Conservation (phyloP, 2,888 invertebrate genomes). For the Eristalinus aeneus region DNA sequence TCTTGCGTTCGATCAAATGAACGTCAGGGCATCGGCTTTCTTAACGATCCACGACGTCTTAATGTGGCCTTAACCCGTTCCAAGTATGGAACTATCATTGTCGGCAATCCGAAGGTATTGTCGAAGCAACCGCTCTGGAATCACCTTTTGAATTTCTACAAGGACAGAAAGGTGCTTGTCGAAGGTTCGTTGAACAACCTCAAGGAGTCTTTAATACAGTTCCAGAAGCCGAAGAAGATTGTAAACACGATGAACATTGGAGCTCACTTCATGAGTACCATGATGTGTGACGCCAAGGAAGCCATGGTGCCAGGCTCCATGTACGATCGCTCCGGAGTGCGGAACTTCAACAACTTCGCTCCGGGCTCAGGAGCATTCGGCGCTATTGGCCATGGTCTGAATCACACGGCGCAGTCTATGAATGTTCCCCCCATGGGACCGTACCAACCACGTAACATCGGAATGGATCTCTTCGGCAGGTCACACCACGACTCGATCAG, state of each 20-base stretch:
- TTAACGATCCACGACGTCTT: constrained; percentile 97
- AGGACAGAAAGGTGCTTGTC: constrained; percentile 95
- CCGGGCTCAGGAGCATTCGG: constrained; percentile 38
- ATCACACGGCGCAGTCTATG: constrained; percentile 39
- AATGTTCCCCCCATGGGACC: constrained; percentile 63
- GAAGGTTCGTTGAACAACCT: constrained; percentile 98
- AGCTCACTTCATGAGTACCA: constrained; percentile 98
- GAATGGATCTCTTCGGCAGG: constrained; percentile 85
- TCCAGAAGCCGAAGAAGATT: constrained; percentile 97
- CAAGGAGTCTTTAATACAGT: constrained; percentile 97
- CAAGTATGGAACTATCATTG: constrained; percentile 98
- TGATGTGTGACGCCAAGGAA: constrained; percentile 98
- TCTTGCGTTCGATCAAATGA: constrained; percentile 99
- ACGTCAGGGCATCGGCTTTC: constrained; percentile 98
- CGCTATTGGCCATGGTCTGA: constrained; percentile 47
- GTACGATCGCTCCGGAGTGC: constrained; percentile 88
- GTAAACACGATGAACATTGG: constrained; percentile 97
- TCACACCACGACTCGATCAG: constrained; percentile 94
- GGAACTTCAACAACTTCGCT: constrained; percentile 73
- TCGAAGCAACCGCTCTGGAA: constrained; percentile 99
- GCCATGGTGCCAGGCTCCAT: constrained; percentile 96
- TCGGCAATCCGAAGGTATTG: constrained; percentile 99
- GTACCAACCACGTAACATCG: constrained; percentile 74
- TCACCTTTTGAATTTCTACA: constrained; percentile 97
- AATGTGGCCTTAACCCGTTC: constrained; percentile 99